A percentile compares a stretch with the other conserved stretches of the same genome.
Conservation (phyloP, 2,113 vertebrate species). For the Onychostoma macrolepis region DNA sequence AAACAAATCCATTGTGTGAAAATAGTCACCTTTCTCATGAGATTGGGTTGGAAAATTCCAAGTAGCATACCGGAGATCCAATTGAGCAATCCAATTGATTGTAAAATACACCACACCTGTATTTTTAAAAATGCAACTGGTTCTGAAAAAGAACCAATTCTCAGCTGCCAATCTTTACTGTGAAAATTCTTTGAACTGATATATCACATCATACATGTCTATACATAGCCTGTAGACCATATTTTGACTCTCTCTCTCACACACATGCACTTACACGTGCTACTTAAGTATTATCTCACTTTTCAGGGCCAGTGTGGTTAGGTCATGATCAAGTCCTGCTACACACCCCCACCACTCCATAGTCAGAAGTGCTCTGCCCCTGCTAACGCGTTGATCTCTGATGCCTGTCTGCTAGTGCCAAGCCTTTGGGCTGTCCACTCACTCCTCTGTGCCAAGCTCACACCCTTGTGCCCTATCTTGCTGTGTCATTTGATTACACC, state of each 20-base stretch:
- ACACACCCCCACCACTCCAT: not conserved
- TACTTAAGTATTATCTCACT: not conserved
- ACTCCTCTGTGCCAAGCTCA: slow-evolving; percentile 37
- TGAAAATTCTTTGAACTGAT: not conserved
- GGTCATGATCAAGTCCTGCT: not conserved
- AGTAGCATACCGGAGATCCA: too few species aligned
- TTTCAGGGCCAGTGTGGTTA: not conserved
- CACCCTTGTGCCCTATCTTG: slow-evolving; percentile 4
- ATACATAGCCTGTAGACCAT: not conserved
- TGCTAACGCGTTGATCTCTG: slow-evolving; percentile 38
- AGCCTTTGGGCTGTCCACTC: not conserved
- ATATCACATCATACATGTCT: not conserved
- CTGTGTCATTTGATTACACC: not conserved
- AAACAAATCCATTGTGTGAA: too few species aligned
- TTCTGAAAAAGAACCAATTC: not conserved
- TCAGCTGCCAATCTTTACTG: not conserved
- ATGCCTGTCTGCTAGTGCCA: not conserved
- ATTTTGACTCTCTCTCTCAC: not conserved
- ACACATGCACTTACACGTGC: not conserved
- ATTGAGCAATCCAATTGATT: not conserved
- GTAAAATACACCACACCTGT: not conserved
- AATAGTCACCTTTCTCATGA: not conserved
- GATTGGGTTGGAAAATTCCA: too few species aligned
- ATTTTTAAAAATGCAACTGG: not conserved
- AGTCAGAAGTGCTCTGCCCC: not conserved